These are phyloP conservation scores for Drosophila hawaiiensis DNA, from an alignment of 2,888 invertebrate genomes.

Conservation along the genomic window DNA sequence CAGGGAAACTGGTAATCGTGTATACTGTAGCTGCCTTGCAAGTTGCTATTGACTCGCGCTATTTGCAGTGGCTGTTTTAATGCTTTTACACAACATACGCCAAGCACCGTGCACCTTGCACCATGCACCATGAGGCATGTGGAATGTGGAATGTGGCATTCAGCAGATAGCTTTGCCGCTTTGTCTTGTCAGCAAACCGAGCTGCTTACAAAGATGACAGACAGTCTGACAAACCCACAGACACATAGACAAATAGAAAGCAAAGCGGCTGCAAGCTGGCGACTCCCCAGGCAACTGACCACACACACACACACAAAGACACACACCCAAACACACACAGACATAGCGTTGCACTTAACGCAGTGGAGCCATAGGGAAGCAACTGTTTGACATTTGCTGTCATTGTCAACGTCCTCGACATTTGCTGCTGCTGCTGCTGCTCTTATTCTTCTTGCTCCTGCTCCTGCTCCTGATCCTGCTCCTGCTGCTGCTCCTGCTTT, in stretches of 20 bases:
- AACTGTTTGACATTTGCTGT: conserved; percentile 77
- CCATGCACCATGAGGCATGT: conserved; percentile 5
- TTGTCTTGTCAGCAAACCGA: conserved; percentile 55
- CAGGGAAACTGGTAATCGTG: conserved; percentile 5
- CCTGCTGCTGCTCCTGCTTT: neutral
- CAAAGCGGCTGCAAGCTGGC: neutral
- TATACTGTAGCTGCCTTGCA: neutral
- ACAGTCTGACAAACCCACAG: conserved; percentile 13
- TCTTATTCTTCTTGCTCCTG: conserved; percentile 9
- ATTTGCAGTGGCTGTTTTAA: conserved; percentile 1
- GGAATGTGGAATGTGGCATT: conserved; percentile 8
- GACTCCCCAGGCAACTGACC: conserved; percentile 25
- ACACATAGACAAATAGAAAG: conserved; percentile 16
- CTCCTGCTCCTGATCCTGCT: neutral
- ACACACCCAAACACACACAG: neutral
- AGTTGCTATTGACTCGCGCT: neutral
- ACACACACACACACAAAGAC: conserved; percentile 5
- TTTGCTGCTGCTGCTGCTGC: conserved; percentile 38
- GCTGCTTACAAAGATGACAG: conserved; percentile 45
- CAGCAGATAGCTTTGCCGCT: conserved; percentile 35
- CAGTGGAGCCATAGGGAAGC: conserved; percentile 39
- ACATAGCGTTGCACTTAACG: conserved; percentile 42
- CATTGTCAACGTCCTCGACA: conserved; percentile 67
- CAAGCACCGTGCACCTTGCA: neutral
- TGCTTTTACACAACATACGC: conserved; percentile 12